phyloP scores from a whole-genome alignment of 2,888 invertebrate genomes.

The Stomorhina lunata region DNA sequence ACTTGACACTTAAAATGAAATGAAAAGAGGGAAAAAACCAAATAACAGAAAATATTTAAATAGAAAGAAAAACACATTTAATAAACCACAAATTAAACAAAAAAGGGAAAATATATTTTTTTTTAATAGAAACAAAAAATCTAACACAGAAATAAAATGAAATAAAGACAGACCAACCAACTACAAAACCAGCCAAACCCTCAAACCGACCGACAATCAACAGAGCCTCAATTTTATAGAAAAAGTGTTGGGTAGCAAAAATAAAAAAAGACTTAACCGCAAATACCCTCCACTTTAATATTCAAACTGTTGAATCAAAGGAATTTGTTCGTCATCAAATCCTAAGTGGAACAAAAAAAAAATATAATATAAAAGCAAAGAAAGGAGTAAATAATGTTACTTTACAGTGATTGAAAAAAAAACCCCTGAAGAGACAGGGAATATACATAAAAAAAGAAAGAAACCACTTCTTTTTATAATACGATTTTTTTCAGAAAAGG shows the following conservation, averaged over 20 bases:
- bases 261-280: not conserved
- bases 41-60: constrained; percentile 36
- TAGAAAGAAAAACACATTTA: constrained; percentile 24
- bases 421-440: not conserved
- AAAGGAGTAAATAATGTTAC: constrained; percentile 50
- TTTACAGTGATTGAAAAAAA: constrained; percentile 39
- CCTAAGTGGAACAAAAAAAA: constrained; percentile 7
- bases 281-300: constrained; percentile 2
- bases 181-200: not conserved
- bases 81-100: constrained; percentile 61
- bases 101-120: constrained; percentile 6
- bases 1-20: constrained; percentile 46
- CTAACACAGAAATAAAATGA: constrained; percentile 34
- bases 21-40: not conserved
- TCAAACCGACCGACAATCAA: constrained; percentile 26
- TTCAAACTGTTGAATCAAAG: constrained; percentile 62
- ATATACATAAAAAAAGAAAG: not conserved
- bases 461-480: not conserved
- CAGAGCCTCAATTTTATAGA: constrained; percentile 28
- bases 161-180: constrained; percentile 6
- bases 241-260: constrained; percentile 7
- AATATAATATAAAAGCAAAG: not conserved
- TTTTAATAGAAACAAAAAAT: not conserved
- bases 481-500: not conserved
- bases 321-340: constrained; percentile 48